Evolutionary conservation across 1,140 invertebrate species (phyloP).

Genomic region (Ceratoteleas bidentatus): DNA sequence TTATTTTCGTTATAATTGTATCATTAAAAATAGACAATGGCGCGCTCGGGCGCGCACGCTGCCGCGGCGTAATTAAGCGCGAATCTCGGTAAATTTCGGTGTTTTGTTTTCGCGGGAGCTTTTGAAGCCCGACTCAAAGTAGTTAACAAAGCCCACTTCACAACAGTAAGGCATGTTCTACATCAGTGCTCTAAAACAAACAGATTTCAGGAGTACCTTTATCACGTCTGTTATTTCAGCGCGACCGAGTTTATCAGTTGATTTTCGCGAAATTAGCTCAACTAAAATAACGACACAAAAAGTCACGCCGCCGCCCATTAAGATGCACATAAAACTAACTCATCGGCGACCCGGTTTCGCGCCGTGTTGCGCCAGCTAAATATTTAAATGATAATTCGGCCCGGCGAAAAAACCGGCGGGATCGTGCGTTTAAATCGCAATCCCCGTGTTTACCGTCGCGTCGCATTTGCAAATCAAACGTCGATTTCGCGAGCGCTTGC

Average conservation of each 20-base stretch:
- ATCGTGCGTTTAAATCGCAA: constrained; percentile 48
- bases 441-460: constrained; percentile 26
- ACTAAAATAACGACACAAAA: constrained; percentile 53
- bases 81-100: constrained; percentile 53
- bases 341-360: background rate
- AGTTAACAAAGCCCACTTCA: constrained; percentile 66
- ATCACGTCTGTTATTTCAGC: constrained; percentile 64
- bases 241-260: constrained; percentile 59
- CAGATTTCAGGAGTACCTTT: constrained; percentile 62
- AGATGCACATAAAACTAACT: constrained; percentile 16
- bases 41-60: constrained; percentile 1
- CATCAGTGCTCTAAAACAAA: constrained; percentile 60
- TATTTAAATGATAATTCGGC: constrained; percentile 44
- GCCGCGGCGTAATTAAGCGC: constrained; percentile 39
- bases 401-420: background rate
- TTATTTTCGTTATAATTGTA: constrained; percentile 24
- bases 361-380: constrained; percentile 9
- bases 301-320: constrained; percentile 29
- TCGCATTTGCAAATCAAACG: constrained; percentile 50
- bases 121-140: constrained; percentile 50
- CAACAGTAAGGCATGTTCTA: constrained; percentile 58
- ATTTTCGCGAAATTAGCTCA: constrained; percentile 59
- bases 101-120: constrained; percentile 57
- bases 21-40: constrained; percentile 10
- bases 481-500: constrained; percentile 40